phyloP scores from a whole-genome alignment of 2,888 invertebrate species.

The Pedicia rivosa region DNA sequence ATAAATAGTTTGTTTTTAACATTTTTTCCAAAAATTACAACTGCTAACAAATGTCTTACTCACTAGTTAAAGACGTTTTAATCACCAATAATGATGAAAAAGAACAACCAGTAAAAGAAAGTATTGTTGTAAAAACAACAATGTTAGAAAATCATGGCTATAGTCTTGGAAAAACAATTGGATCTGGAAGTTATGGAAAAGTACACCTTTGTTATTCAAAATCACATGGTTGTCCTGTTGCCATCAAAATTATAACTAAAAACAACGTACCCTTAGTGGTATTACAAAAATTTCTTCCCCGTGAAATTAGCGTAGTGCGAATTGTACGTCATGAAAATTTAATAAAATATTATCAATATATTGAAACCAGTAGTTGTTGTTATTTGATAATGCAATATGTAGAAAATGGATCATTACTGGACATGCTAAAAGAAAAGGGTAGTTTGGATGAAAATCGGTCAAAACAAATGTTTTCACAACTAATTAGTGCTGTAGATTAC shows the following conservation, averaged over 20 bases:
- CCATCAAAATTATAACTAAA: conserved; percentile 71
- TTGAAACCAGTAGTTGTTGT: conserved; percentile 67
- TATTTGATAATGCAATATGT: conserved; percentile 77
- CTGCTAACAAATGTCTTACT: no score
- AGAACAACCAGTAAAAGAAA: no score
- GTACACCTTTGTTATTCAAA: conserved; percentile 64
- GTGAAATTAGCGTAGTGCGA: conserved; percentile 72
- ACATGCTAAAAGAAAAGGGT: conserved; percentile 55
- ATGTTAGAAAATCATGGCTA: conserved; percentile 67
- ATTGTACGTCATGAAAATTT: conserved; percentile 63
- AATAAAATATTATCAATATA: conserved; percentile 65
- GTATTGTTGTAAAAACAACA: conserved; percentile 30
- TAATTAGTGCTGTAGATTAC: conserved; percentile 58
- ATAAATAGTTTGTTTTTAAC: no score
- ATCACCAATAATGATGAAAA: no score
- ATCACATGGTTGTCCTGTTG: conserved; percentile 55
- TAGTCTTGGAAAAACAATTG: conserved; percentile 55
- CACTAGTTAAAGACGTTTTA: no score
- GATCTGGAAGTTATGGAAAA: conserved; percentile 69
- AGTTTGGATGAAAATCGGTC: conserved; percentile 52
- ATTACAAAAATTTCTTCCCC: conserved; percentile 60
- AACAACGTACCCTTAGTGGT: conserved; percentile 68
- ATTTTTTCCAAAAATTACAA: no score
- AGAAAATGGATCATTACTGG: conserved; percentile 61
- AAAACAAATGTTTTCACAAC: conserved; percentile 53